Conservation (phyloP, 2,797 vertebrate species). For the Macropodus opercularis region DNA sequence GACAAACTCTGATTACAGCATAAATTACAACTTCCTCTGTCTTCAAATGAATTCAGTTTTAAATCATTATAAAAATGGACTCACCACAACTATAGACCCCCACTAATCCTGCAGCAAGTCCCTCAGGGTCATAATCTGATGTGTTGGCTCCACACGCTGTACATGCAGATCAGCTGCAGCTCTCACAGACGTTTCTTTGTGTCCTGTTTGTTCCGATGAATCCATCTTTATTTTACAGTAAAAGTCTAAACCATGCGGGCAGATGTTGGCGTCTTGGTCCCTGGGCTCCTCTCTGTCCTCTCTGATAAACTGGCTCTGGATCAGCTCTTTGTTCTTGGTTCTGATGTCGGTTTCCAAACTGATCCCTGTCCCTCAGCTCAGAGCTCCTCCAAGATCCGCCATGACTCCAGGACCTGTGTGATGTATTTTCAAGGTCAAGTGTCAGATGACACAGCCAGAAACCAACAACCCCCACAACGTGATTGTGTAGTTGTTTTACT, state of each 20-base stretch:
- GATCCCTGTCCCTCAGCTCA: slow-evolving; percentile 31
- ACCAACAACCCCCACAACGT: too few relatives aligned
- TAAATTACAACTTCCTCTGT: background rate
- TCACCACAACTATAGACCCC: too few relatives aligned
- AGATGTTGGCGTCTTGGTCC: slow-evolving; percentile 2
- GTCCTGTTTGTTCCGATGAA: too few relatives aligned
- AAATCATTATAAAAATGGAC: background rate
- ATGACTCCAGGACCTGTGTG: slow-evolving; percentile 37
- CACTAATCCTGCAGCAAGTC: slow-evolving; percentile 19
- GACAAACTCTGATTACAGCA: too few relatives aligned
- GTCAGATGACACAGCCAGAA: background rate
- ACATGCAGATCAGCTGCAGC: slow-evolving; percentile 12
- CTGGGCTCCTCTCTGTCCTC: slow-evolving; percentile 1
- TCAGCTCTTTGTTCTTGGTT: background rate
- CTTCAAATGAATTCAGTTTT: slow-evolving; percentile 9
- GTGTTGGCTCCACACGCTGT: slow-evolving; percentile 18
- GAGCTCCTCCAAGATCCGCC: slow-evolving; percentile 21
- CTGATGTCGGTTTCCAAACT: slow-evolving; percentile 16
- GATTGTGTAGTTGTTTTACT: too few relatives aligned
- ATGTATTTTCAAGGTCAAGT: slow-evolving; percentile 49
- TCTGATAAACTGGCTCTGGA: slow-evolving; percentile 31
- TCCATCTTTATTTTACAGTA: too few relatives aligned
- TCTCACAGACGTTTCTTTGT: too few relatives aligned
- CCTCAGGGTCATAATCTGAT: slow-evolving; percentile 33
- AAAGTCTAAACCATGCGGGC: too few relatives aligned